phyloP scores from a whole-genome alignment of 2,113 vertebrate species.

The Struthidea cinerea region DNA sequence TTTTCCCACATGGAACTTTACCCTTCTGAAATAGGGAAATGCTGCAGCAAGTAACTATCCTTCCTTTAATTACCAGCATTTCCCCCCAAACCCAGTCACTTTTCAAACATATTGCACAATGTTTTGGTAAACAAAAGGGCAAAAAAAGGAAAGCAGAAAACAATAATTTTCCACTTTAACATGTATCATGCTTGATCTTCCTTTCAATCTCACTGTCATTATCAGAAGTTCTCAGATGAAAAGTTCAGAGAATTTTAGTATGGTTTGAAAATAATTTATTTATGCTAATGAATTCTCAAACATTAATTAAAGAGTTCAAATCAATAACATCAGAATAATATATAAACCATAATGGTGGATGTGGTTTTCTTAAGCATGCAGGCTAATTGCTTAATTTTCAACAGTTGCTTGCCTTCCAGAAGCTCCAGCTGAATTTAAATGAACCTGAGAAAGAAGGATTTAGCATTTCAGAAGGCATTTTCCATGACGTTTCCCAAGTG shows the following conservation, averaged over 20 bases:
- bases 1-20: not conserved
- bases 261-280: not conserved
- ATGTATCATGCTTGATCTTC: not conserved
- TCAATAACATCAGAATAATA: not conserved
- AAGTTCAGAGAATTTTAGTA: not conserved
- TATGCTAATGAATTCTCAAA: not conserved
- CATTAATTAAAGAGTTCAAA: not conserved
- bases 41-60: not conserved
- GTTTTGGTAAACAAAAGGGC: not conserved
- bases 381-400: conserved; percentile 26
- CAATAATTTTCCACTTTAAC: not conserved
- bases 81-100: not conserved
- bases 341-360: not conserved
- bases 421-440: conserved; percentile 36
- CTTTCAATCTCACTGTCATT: not conserved
- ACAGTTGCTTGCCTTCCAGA: conserved; percentile 8
- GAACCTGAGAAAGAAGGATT: conserved; percentile 15
- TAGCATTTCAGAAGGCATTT: conserved; percentile 38
- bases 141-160: not conserved
- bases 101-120: not conserved
- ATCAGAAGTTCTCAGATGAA: not conserved
- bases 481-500: not conserved
- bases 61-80: not conserved
- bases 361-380: not conserved
- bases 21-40: not conserved